phyloP scores from a whole-genome alignment of 2,888 invertebrate genomes.

The Xanthia togata region DNA sequence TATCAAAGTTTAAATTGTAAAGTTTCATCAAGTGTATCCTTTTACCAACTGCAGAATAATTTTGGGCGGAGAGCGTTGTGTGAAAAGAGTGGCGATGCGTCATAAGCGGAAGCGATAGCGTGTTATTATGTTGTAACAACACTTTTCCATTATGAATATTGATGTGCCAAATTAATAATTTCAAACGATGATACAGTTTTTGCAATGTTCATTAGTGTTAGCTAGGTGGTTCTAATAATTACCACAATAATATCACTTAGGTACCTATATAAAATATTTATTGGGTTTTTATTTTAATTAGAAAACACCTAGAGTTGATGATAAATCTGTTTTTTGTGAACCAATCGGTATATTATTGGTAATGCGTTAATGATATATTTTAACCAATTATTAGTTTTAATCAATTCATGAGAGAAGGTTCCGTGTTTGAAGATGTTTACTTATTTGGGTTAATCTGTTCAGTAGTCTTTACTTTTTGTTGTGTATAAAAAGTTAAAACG shows the following conservation, averaged over 20 bases:
- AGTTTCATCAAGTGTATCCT: conserved; percentile 53
- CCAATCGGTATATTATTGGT: conserved; percentile 33
- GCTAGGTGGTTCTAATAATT: conserved; percentile 56
- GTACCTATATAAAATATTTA: conserved; percentile 42
- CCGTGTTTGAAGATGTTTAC: conserved; percentile 39
- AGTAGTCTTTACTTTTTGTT: conserved; percentile 30
- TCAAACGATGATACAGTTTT: conserved; percentile 57
- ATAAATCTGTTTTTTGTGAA: conserved; percentile 51
- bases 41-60: conserved; percentile 65
- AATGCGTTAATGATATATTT: conserved; percentile 50
- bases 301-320: conserved; percentile 21
- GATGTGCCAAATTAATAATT: conserved; percentile 27
- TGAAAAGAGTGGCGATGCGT: conserved; percentile 58
- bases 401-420: conserved; percentile 48
- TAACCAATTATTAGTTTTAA: conserved; percentile 47
- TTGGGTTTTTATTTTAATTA: conserved; percentile 57
- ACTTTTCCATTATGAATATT: conserved; percentile 51
- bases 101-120: conserved; percentile 71
- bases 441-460: conserved; percentile 46
- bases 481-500: conserved; percentile 21
- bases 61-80: conserved; percentile 68
- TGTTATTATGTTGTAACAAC: conserved; percentile 35
- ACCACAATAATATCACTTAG: conserved; percentile 57
- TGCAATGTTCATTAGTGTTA: conserved; percentile 59
- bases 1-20: conserved; percentile 65